Evolutionary conservation across 2,888 invertebrate species (phyloP).

Genomic region (Watsonalla cultraria): DNA sequence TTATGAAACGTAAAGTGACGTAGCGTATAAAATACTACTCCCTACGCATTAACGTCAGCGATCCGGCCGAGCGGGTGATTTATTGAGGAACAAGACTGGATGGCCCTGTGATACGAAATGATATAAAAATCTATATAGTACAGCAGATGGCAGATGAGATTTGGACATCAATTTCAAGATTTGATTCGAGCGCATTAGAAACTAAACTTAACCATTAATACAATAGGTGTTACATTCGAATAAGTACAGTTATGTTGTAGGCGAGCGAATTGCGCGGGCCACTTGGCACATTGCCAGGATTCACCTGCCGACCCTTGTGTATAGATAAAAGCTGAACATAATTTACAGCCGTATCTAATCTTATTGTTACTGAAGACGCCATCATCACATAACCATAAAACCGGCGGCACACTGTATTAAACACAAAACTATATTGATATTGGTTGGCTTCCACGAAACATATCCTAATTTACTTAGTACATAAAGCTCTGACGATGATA

Average conservation of each 20-base stretch:
- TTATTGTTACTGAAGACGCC: constrained; percentile 44
- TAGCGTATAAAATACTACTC: constrained; percentile 19
- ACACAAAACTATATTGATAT: background rate
- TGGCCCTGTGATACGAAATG: constrained; percentile 48
- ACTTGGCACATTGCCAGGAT: constrained; percentile 60
- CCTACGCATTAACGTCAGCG: constrained; percentile 31
- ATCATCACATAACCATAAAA: constrained; percentile 30
- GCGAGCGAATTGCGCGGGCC: constrained; percentile 58
- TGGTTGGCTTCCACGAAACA: no score
- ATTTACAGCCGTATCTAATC: constrained; percentile 59
- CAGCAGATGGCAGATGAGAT: constrained; percentile 64
- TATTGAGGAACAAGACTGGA: constrained; percentile 39
- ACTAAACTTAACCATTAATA: constrained; percentile 23
- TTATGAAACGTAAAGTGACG: no score
- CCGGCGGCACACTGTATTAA: constrained; percentile 6
- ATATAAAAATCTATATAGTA: constrained; percentile 62
- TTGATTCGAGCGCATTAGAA: constrained; percentile 21
- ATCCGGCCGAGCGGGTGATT: constrained; percentile 29
- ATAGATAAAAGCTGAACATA: constrained; percentile 68
- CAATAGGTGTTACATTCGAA: constrained; percentile 30
- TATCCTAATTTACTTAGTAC: no score
- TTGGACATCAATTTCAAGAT: constrained; percentile 66
- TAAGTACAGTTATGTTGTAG: constrained; percentile 28
- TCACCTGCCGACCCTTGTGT: constrained; percentile 73
- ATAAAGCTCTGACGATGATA: no score